Base-by-base conservation (phyloP, 2,797 vertebrate genomes). In the Sebastes itinus region DNA sequence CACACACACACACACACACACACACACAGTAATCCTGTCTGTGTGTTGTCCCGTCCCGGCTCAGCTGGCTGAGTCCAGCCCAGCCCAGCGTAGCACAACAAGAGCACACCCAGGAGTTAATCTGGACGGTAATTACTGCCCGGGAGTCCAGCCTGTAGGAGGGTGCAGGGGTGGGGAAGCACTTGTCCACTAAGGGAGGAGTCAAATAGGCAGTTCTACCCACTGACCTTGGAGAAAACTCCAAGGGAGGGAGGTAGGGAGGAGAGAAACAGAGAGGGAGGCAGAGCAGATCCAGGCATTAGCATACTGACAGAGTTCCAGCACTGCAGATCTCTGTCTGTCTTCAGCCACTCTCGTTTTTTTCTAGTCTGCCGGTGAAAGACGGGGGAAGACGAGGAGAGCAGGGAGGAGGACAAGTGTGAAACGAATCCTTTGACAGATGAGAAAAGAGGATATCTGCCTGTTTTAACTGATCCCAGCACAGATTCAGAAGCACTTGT, bases 121-220 rank as follows among this genome's bases (percentile, higher is more conserved):
- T 94, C 93, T 94, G 93, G 94, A 84, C n/a, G 82, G 84, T 93
- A 90, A 92, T 93, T 91, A 93, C 85, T 78, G 78, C 73, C 83
- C 32, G 66, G 59, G 85, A 81, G 82, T 90, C 84, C 88, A 61
- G 85, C 79, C 78, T 80, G 82, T 65, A 59, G 74, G 75, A 80
- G 49, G 72, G 64, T 12, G 64, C 14, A 18, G 72, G 28, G 4
- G 46, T 42, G 46, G 59, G 61, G 46, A 30, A 49, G 49, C 54
- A 42, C 72, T 72, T 83, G 87, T 88, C 83, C 81, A 73, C 7
- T 32, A 65, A 62, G 83, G 92, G 92, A 89, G 91, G 92, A 92
- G 85, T 85, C 75, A 78, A 62, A 54, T 9, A 67, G 77, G 64
- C 83, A 18, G 42, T 76, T 91, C 84, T 88, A 80, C 84, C 84